phyloP scores from a whole-genome alignment of 2,888 invertebrate genomes.

The Frankliniella intonsa region DNA sequence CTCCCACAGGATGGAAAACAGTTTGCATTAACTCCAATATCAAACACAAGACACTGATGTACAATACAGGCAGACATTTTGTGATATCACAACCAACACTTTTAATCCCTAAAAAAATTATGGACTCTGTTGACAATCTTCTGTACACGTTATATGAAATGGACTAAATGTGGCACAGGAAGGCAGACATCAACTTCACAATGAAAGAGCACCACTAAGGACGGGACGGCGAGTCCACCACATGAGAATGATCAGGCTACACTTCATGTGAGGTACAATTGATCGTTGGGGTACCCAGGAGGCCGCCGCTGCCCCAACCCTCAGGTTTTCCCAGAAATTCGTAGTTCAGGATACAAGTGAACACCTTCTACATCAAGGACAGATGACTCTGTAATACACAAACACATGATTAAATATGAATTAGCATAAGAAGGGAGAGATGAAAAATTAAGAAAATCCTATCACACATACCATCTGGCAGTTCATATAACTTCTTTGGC shows the following conservation, averaged over 20 bases:
- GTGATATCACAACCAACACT: background rate
- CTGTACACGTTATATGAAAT: background rate
- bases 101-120: background rate
- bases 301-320: constrained; percentile 34
- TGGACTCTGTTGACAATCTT: background rate
- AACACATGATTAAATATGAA: constrained; percentile 30
- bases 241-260: background rate
- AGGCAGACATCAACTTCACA: background rate
- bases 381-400: constrained; percentile 75
- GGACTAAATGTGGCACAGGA: background rate
- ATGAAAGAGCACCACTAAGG: background rate
- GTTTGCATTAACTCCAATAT: too few relatives aligned
- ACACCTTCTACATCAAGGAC: constrained; percentile 94
- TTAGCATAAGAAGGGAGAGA: background rate
- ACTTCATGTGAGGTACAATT: background rate
- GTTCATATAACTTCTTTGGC: constrained; percentile 81
- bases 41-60: too few relatives aligned
- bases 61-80: too few relatives aligned
- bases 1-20: too few relatives aligned
- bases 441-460: constrained; percentile 29
- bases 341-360: constrained; percentile 74
- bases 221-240: background rate
- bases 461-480: constrained; percentile 78
- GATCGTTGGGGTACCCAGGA: constrained; percentile 5
- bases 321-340: constrained; percentile 53